These are phyloP conservation scores for Clanis bilineata DNA, from an alignment of 2,888 invertebrate genomes.

Conservation along the genomic window DNA sequence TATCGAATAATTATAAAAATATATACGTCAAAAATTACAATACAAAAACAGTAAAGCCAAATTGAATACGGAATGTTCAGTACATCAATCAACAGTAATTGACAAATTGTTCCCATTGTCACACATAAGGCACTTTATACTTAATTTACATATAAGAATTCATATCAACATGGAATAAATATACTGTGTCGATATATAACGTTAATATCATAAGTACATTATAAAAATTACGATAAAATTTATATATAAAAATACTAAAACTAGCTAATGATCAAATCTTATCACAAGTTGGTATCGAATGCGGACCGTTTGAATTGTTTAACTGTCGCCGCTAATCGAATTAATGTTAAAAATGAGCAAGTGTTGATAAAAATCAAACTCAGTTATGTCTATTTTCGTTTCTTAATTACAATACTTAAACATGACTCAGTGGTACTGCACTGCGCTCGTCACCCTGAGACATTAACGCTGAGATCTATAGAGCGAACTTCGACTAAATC, in stretches of 20 bases:
- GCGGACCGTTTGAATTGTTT: conserved; percentile 32
- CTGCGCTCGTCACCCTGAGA: no score
- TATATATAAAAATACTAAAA: conserved; percentile 32
- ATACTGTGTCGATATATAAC: conserved; percentile 47
- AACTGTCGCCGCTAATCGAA: not conserved
- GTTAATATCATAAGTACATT: conserved; percentile 60
- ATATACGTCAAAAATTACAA: conserved; percentile 52
- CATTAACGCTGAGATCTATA: no score
- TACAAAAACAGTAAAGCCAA: conserved; percentile 53
- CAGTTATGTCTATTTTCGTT: not conserved
- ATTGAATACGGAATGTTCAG: conserved; percentile 74
- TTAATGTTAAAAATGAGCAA: not conserved
- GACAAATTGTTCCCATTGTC: conserved; percentile 64
- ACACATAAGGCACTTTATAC: conserved; percentile 63
- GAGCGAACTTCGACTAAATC: no score
- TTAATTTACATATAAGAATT: conserved; percentile 28
- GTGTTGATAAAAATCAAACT: conserved; percentile 2
- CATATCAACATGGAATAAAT: conserved; percentile 51
- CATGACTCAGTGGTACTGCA: no score
- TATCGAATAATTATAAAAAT: conserved; percentile 53
- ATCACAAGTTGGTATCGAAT: conserved; percentile 55
- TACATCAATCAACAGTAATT: conserved; percentile 62
- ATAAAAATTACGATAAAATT: conserved; percentile 35
- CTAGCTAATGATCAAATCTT: conserved; percentile 46
- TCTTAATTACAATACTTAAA: not conserved